Evolutionary conservation across 2,113 vertebrate genomes (phyloP).

Genomic region (Menidia beryllina): DNA sequence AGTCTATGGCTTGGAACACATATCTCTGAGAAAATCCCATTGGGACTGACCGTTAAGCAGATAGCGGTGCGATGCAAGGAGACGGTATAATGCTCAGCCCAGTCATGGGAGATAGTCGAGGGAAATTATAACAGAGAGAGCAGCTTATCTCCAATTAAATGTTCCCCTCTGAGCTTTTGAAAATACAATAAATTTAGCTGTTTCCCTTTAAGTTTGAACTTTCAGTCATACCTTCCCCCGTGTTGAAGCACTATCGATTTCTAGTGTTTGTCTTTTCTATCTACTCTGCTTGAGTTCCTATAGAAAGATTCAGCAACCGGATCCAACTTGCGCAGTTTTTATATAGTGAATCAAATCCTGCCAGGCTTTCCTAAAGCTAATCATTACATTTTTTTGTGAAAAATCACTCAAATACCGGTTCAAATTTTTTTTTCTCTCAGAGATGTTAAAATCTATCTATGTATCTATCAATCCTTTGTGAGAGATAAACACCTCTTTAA

Average conservation of each 20-base stretch:
- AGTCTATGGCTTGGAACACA: constrained; percentile 30
- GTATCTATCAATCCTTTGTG: not conserved
- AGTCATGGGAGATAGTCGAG: constrained; percentile 56
- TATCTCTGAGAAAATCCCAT: constrained; percentile 34
- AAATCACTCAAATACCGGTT: constrained; percentile 28
- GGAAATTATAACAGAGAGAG: constrained; percentile 53
- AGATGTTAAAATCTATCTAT: constrained; percentile 29
- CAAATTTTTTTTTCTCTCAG: not conserved
- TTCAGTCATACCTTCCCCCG: constrained; percentile 60
- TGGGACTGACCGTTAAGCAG: constrained; percentile 63
- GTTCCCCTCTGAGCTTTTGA: constrained; percentile 64
- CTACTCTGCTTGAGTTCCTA: constrained; percentile 14
- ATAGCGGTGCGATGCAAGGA: constrained; percentile 38
- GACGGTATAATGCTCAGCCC: constrained; percentile 56
- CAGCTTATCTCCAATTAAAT: constrained; percentile 72
- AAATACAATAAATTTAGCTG: constrained; percentile 57
- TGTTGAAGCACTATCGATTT: constrained; percentile 63
- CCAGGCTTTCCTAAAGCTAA: constrained; percentile 41
- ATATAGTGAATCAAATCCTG: constrained; percentile 36
- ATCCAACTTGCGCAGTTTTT: constrained; percentile 36
- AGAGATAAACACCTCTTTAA: not conserved
- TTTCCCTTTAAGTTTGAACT: constrained; percentile 45
- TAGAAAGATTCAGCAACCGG: constrained; percentile 19
- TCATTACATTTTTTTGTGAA: constrained; percentile 29
- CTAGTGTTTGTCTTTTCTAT: constrained; percentile 37